Conservation (phyloP, 2,888 invertebrate species). For the Polymixis flavicincta region DNA sequence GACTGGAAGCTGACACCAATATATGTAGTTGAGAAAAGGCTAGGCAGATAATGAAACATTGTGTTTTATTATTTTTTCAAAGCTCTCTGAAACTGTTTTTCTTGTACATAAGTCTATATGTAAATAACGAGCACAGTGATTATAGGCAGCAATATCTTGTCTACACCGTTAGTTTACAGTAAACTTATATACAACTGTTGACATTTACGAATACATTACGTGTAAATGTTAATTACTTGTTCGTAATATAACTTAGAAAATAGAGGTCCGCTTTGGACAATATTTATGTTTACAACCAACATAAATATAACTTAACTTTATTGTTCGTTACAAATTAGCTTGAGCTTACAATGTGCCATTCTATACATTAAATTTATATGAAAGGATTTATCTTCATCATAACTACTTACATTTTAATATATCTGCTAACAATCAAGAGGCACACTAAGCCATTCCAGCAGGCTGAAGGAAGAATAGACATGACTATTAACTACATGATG, state of each 20-base stretch:
- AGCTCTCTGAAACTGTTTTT: neutral
- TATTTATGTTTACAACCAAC: conserved; percentile 21
- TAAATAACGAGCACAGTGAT: neutral
- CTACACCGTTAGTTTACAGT: conserved; percentile 3
- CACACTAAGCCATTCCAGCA: conserved; percentile 25
- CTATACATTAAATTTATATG: neutral
- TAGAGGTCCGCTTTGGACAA: neutral
- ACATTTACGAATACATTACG: conserved; percentile 1
- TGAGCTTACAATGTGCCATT: conserved; percentile 9
- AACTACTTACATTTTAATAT: neutral
- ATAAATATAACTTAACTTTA: conserved; percentile 30
- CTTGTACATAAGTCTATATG: neutral
- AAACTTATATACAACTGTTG: conserved; percentile 17
- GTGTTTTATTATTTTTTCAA: too few species aligned
- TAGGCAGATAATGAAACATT: too few species aligned
- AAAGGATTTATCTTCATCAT: conserved; percentile 24
- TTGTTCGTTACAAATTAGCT: conserved; percentile 22
- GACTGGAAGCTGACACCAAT: too few species aligned
- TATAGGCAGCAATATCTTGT: neutral
- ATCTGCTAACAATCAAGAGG: conserved; percentile 4
- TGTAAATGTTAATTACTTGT: conserved; percentile 17
- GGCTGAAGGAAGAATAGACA: too few species aligned
- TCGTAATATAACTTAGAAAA: conserved; percentile 3
- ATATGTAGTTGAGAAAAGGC: too few species aligned
- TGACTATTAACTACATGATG: too few species aligned